Percentiles rank a stretch among this genome's conserved stretches.
phyloP scores from a whole-genome alignment of 1,140 invertebrate species.

The Wasmannia auropunctata region DNA sequence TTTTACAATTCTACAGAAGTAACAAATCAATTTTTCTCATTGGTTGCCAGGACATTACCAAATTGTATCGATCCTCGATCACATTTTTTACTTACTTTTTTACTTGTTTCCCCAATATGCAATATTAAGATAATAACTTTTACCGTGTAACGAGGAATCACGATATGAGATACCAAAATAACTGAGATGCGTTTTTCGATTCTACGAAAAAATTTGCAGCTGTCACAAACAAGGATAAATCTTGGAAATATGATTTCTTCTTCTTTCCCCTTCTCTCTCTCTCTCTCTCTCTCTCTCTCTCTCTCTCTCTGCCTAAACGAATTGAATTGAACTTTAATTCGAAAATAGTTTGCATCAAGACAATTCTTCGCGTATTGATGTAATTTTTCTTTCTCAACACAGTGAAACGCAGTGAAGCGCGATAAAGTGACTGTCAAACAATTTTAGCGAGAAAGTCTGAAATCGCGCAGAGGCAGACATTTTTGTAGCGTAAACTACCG shows the following conservation, averaged over 20 bases:
- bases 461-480: neutral
- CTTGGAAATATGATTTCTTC: neutral
- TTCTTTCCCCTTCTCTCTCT: neutral
- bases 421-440: neutral
- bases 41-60: neutral
- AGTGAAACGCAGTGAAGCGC: neutral
- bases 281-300: neutral
- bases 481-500: neutral
- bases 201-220: neutral
- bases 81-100: neutral
- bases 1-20: neutral
- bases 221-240: neutral
- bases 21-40: neutral
- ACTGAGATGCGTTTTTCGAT: neutral
- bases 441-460: constrained; percentile 23
- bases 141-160: constrained; percentile 33
- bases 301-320: neutral
- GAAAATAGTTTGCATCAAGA: neutral
- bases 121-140: constrained; percentile 42
- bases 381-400: neutral
- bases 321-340: neutral
- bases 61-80: neutral
- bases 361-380: neutral
- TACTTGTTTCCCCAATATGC: no score
- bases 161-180: neutral